Conservation (phyloP, 1,140 invertebrate species). For the Holotrichia oblita region DNA sequence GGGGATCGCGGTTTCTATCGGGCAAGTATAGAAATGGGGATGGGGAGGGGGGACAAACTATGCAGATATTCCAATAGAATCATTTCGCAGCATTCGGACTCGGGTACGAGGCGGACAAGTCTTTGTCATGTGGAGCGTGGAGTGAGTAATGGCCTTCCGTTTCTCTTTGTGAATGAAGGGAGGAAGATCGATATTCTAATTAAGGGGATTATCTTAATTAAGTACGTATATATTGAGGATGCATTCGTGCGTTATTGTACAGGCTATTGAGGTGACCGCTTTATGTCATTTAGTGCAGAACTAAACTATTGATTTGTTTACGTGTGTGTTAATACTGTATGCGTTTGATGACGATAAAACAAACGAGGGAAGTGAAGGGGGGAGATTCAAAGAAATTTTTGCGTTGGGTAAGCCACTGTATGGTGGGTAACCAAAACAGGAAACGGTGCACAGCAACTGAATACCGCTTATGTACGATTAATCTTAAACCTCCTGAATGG, state of each 20-base stretch:
- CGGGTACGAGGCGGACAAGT: not conserved
- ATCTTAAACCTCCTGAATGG: not conserved
- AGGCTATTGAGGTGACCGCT: no score
- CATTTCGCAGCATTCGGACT: not conserved
- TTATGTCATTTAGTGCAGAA: no score
- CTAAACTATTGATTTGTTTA: no score
- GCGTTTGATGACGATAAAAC: no score
- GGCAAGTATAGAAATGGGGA: no score
- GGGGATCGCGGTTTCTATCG: not conserved
- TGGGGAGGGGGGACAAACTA: not conserved
- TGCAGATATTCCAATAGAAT: not conserved
- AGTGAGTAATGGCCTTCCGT: not conserved
- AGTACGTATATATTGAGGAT: not conserved
- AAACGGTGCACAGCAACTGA: no score
- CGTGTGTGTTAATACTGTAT: no score
- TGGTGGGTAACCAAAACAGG: no score
- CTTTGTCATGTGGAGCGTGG: not conserved
- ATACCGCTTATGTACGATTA: conserved; percentile 7
- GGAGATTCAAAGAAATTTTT: no score
- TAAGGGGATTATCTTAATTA: not conserved
- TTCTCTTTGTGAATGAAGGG: not conserved
- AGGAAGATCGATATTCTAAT: not conserved
- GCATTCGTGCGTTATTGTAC: not conserved
- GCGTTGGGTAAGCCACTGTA: no score
- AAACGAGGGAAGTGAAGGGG: no score